Percentiles rank a stretch among this genome's conserved stretches.
Conservation (phyloP, 64 coral and sea anemone species). For the Stylophora pistillata region DNA sequence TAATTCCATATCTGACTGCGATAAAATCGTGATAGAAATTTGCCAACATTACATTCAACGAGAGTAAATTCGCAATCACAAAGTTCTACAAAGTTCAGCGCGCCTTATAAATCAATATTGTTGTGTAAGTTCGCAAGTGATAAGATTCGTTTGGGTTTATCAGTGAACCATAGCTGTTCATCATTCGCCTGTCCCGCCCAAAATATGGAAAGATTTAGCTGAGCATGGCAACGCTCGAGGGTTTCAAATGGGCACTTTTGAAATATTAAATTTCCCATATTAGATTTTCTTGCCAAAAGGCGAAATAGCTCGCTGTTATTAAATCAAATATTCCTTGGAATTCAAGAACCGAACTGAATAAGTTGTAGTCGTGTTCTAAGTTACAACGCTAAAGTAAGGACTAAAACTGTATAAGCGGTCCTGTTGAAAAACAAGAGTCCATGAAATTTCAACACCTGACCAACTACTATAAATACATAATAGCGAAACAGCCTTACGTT, state of each 20-base stretch:
- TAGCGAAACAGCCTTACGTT: no score
- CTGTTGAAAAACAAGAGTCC: no score
- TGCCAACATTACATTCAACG: no score
- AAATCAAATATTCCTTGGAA: not conserved
- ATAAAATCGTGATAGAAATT: no score
- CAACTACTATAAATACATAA: no score
- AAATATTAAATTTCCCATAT: not conserved
- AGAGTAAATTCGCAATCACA: no score
- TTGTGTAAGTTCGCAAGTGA: no score
- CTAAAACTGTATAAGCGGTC: no score
- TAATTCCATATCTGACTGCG: not conserved
- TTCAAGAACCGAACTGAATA: not conserved
- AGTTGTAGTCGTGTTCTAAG: not conserved
- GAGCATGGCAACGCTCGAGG: not conserved
- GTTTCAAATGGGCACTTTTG: not conserved
- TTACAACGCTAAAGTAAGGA: no score
- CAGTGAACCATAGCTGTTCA: not conserved
- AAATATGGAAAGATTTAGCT: not conserved
- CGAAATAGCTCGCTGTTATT: not conserved
- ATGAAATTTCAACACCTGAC: no score
- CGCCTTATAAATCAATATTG: no score
- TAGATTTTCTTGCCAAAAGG: not conserved
- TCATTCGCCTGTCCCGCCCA: not conserved
- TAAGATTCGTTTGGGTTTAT: not conserved
- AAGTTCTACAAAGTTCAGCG: no score